Evolutionary conservation across 2,888 invertebrate species (phyloP), one percentile per base, ranked within the genome.

Genomic region (Cataglyphis livida): DNA sequence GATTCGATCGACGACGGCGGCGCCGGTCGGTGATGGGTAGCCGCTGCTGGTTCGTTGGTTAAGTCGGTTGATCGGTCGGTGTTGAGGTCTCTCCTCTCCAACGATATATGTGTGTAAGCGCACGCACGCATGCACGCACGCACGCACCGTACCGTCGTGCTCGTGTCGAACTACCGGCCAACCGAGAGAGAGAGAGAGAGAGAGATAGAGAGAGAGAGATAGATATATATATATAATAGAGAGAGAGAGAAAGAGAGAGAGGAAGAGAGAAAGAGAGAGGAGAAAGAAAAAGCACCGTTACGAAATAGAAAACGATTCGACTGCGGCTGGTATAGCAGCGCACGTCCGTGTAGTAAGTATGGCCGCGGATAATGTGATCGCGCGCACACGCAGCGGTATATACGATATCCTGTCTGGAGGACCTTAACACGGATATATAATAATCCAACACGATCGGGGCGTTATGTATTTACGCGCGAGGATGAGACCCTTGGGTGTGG

Each of bases 241-340:
- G 32, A 32, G 32, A 5, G 32, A 32, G 3, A 32, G 32, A 32
- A 6, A 15, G 41, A 41, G 41, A 41, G 41, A 41, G 12, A 41
- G 12, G 12, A 3, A 44, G 41, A 48, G 6, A n/a, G 48, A 51
- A 0, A 51, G n/a, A 81, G 84, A 85, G 84, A 79, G 84, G 84
- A 81, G 86, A 84, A 81, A 83, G 85, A 83, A 85, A 85, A 90
- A 90, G 86, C 91, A 90, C 92, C 92, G 92, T 92, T 92, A 92
- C 92, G 88, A 89, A 89, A 89, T 89, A 86, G 62, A 86, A 57
- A 68, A 54, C 70, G 57, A 70, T 21, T 78, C n/a, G 76, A 57
- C 44, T 44, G 57, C 3, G 57, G 25, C 25, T 71, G 38, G 62
- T 41, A 28, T 32, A 32, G 59, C 68, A 68, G 68, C 76, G 65